Base-by-base conservation (phyloP, 2,797 vertebrate species). In the Pangasius sanitwongsei region DNA sequence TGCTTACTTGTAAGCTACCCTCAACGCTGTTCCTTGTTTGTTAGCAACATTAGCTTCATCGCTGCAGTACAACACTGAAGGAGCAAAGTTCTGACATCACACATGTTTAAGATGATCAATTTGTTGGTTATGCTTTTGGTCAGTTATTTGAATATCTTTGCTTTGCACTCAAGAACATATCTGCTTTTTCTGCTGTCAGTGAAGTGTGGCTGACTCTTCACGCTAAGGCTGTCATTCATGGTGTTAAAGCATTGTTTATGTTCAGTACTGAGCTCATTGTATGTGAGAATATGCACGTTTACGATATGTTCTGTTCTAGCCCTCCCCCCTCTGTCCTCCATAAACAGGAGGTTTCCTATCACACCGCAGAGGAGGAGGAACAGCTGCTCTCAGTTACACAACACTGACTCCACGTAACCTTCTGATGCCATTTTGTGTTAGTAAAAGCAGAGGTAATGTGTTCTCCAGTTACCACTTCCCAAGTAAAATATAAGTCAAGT, bases 271-370 rank as follows among this genome's bases (percentile, higher is more conserved):
- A 50, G 48, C 18, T 55, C 65, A 23, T 44, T 15, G n/a, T 34
- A 34, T 69, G 48, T 85, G 82, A 31, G 28, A 20, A 31, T 20
- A 3, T 7, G 65, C 83, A 85, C 63, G 48, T 85, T 25, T 69
- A 20, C 12, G 6, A 57, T 44, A 23, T 13, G 48, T n/a, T 69
- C 44, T 70, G 44, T 34, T 70, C 65, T 23, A 55, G 3, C 83
- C 67, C 41, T 86, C 63, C 91, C 90, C 87, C 1, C 28, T 85
- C 65, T 55, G 48, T 16, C 12, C 4, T 25, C 31, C 72, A 50
- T 59, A 90, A 91, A 93, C 93, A 92, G 91, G 92, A 63, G 93
- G 92, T 92, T 93, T 92, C 89, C 90, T 86, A 89, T 92, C 91
- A 20, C 70, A 3, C 55, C 4, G 15, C 77, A 81, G 81, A 44